Percentiles rank a stretch among this genome's conserved stretches.
Conservation (phyloP, 2,797 vertebrate species). For the Amphiprion clarkii region DNA sequence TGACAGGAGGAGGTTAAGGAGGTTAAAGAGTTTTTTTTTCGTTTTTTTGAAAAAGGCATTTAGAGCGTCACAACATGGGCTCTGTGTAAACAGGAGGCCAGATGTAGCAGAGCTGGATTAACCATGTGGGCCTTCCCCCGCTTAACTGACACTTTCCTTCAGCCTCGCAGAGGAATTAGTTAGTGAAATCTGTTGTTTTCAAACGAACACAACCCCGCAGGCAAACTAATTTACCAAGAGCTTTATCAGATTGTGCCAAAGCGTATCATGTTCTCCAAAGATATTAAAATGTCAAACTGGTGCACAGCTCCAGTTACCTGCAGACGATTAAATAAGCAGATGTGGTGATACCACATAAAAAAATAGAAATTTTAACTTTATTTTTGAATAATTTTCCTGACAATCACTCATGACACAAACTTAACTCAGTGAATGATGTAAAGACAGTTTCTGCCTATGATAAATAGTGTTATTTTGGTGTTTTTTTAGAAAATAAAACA, state of each 20-base stretch:
- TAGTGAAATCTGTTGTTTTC: constrained; percentile 57
- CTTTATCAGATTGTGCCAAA: constrained; percentile 5
- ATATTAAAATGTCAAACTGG: constrained; percentile 10
- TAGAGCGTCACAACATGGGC: constrained; percentile 68
- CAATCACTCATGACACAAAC: no score
- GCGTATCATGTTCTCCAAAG: constrained; percentile 8
- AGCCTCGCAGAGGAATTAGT: constrained; percentile 37
- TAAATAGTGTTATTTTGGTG: no score
- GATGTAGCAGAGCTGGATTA: constrained; percentile 65
- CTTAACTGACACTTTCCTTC: constrained; percentile 64
- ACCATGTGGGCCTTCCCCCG: constrained; percentile 27
- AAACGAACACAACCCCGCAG: constrained; percentile 42
- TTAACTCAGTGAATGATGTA: no score
- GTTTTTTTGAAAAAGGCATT: constrained; percentile 53
- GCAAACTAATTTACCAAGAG: neutral
- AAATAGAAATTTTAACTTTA: no score
- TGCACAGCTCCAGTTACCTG: constrained; percentile 4
- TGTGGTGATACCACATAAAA: no score
- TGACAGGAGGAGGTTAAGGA: constrained; percentile 46
- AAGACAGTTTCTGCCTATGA: no score
- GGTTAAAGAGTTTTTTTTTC: constrained; percentile 51
- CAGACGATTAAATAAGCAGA: constrained; percentile 3
- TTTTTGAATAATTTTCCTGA: neutral
- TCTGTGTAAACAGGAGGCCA: constrained; percentile 75
- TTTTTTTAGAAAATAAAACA: no score